These are phyloP conservation scores for Drosophila villosipedis DNA, from an alignment of 2,888 invertebrate species.

Conservation along the genomic window DNA sequence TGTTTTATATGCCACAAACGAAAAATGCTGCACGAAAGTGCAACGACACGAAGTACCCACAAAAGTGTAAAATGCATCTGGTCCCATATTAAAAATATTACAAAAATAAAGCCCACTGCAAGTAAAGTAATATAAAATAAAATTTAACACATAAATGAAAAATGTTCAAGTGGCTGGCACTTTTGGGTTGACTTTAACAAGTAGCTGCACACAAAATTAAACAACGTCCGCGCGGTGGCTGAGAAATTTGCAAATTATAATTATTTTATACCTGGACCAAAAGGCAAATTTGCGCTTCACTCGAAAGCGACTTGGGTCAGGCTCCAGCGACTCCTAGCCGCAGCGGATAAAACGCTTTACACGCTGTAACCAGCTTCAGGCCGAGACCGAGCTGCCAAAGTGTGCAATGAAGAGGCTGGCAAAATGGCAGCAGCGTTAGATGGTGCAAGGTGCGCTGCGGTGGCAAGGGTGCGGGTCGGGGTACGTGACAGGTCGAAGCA, in stretches of 20 bases:
- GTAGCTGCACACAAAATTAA: constrained; percentile 73
- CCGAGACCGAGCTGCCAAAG: constrained; percentile 37
- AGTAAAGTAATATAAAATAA: constrained; percentile 23
- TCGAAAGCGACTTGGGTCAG: constrained; percentile 54
- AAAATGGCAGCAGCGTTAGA: constrained; percentile 59
- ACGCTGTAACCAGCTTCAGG: constrained; percentile 47
- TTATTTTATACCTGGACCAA: constrained; percentile 72
- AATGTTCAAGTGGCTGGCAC: constrained; percentile 49
- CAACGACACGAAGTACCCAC: constrained; percentile 25
- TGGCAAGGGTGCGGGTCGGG: background rate
- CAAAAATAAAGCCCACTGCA: constrained; percentile 3
- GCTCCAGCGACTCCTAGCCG: constrained; percentile 16
- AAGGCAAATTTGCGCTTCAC: constrained; percentile 74
- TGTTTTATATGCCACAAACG: constrained; percentile 60
- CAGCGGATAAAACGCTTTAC: constrained; percentile 68
- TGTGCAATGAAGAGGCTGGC: constrained; percentile 65
- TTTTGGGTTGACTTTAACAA: constrained; percentile 60
- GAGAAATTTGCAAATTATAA: constrained; percentile 69
- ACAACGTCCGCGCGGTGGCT: constrained; percentile 53
- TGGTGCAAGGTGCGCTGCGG: background rate
- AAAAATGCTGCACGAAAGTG: constrained; percentile 28
- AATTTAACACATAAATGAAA: constrained; percentile 46
- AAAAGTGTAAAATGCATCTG: constrained; percentile 24
- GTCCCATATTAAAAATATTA: constrained; percentile 17
- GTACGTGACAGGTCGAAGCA: constrained; percentile 61